Percentiles rank a stretch among this genome's conserved stretches.
phyloP scores from a whole-genome alignment of 2,113 vertebrate genomes.

The Albula glossodonta region DNA sequence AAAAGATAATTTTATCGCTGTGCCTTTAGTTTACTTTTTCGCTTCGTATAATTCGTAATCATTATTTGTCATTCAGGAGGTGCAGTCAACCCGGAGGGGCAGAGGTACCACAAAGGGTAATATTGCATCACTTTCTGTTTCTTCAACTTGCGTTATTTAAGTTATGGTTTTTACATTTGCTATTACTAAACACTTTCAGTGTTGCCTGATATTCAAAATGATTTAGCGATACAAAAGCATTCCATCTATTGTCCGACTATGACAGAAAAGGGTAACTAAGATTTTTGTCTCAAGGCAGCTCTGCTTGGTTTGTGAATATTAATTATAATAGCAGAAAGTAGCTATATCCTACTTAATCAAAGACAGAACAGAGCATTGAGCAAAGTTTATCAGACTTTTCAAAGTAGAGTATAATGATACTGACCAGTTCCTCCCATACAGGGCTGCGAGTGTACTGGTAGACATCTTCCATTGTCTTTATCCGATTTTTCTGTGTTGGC shows the following conservation, averaged over 20 bases:
- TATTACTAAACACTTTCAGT: not conserved
- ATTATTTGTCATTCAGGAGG: not conserved
- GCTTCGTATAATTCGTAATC: not conserved
- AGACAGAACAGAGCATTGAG: not conserved
- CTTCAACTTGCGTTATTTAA: no score
- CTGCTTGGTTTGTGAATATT: not conserved
- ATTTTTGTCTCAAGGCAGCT: not conserved
- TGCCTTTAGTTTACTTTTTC: not conserved
- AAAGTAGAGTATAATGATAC: slow-evolving; percentile 39
- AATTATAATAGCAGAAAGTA: not conserved
- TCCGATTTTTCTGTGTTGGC: slow-evolving; percentile 44
- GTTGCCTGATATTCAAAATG: no score
- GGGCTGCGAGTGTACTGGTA: slow-evolving; percentile 78
- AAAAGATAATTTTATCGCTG: not conserved
- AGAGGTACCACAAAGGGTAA: not conserved
- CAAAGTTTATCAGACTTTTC: slow-evolving; percentile 18
- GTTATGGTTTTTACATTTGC: no score
- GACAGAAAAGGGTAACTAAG: not conserved
- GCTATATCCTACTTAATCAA: not conserved
- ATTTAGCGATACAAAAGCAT: not conserved
- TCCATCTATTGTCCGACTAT: not conserved
- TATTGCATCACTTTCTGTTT: not conserved
- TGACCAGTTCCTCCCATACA: slow-evolving; percentile 82
- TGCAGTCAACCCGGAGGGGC: not conserved
- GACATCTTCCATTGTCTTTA: slow-evolving; percentile 79